Evolutionary conservation across 2,797 vertebrate genomes (phyloP).

Genomic region (Poeciliopsis paucimaculata): DNA sequence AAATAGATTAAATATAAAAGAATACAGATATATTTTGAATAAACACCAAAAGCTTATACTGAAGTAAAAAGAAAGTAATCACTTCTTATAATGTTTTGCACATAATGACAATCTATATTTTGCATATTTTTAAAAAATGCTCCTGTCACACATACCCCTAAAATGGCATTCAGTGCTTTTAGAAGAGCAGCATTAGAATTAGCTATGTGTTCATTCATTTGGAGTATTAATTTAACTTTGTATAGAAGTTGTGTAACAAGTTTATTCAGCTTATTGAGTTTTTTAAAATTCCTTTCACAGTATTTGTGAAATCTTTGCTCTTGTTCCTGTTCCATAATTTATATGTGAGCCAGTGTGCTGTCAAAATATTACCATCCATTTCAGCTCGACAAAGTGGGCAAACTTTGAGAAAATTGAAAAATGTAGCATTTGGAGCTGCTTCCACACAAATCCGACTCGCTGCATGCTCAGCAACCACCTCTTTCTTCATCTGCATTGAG

Average conservation of each 20-base stretch:
- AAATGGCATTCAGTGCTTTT: neutral
- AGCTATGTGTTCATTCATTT: neutral
- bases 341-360: neutral
- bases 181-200: neutral
- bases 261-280: neutral
- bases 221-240: neutral
- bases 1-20: neutral
- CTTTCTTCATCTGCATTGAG: slow-evolving; percentile 7
- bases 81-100: neutral
- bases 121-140: neutral
- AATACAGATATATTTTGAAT: neutral
- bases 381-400: neutral
- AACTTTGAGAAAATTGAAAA: neutral
- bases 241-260: neutral
- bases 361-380: neutral
- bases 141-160: neutral
- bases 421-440: neutral
- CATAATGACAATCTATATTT: neutral
- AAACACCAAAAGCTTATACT: neutral
- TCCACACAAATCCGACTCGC: neutral
- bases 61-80: neutral
- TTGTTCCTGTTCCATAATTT: neutral
- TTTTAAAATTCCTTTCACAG: neutral
- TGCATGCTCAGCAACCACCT: slow-evolving; percentile 8
- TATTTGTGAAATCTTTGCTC: neutral